Evolutionary conservation across 2,888 invertebrate genomes (phyloP).

Genomic region (Trichopria drosophilae): DNA sequence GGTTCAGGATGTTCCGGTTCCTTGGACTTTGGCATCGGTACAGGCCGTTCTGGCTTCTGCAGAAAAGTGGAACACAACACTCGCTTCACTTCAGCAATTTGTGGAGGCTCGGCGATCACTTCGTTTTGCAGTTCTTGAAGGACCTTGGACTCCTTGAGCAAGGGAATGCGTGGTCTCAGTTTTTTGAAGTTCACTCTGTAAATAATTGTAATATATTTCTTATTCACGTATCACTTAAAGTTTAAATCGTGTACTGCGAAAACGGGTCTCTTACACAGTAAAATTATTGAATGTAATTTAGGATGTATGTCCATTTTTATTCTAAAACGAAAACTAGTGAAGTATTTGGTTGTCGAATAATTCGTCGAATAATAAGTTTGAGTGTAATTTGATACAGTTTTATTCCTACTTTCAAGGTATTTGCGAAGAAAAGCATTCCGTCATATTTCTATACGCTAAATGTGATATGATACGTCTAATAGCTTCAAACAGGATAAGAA

Average conservation of each 20-base stretch:
- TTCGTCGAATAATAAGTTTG: too few species aligned
- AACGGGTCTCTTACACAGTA: too few species aligned
- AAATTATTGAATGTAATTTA: too few species aligned
- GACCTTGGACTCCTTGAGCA: constrained; percentile 70
- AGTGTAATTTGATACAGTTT: too few species aligned
- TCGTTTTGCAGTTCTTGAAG: constrained; percentile 60
- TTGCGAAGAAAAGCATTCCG: too few species aligned
- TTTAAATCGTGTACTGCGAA: not conserved
- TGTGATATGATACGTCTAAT: too few species aligned
- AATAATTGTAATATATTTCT: not conserved
- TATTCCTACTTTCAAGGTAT: too few species aligned
- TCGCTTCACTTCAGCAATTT: constrained; percentile 48
- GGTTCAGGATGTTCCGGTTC: constrained; percentile 25
- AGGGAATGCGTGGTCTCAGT: constrained; percentile 67
- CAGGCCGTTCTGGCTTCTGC: constrained; percentile 72
- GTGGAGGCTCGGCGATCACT: constrained; percentile 45
- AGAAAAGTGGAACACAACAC: constrained; percentile 69
- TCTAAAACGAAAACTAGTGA: too few species aligned
- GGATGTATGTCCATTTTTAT: too few species aligned
- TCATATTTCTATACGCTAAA: too few species aligned
- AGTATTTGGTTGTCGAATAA: too few species aligned
- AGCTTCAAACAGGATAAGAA: too few species aligned
- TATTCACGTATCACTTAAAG: not conserved
- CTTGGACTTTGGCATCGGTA: constrained; percentile 59
- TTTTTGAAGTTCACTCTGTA: constrained; percentile 71